Evolutionary conservation across 1,140 invertebrate genomes (phyloP).

Genomic region (Papilio glaucus): DNA sequence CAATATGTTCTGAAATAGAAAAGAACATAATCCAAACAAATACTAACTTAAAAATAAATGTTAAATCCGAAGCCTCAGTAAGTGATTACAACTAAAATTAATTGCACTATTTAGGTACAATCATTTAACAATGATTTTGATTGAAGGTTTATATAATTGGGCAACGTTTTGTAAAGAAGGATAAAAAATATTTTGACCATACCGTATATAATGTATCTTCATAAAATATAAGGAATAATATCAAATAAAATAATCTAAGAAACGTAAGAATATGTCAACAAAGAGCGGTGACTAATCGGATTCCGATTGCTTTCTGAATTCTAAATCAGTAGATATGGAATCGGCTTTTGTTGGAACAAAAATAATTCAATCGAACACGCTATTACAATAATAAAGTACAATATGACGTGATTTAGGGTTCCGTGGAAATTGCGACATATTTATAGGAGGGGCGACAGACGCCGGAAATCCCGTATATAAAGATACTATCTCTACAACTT

Average conservation of each 20-base stretch:
- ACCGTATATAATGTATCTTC: too few relatives aligned
- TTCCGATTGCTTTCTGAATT: slow-evolving; percentile 29
- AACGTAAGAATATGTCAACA: background rate
- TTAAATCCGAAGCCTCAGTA: too few relatives aligned
- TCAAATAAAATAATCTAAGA: slow-evolving; percentile 16
- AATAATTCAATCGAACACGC: slow-evolving; percentile 28
- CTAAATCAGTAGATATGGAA: slow-evolving; percentile 23
- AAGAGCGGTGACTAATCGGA: slow-evolving; percentile 4
- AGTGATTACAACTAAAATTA: too few relatives aligned
- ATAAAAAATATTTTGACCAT: too few relatives aligned
- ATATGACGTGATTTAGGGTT: slow-evolving; percentile 58
- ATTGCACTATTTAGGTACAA: too few relatives aligned
- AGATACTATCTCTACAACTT: slow-evolving; percentile 70
- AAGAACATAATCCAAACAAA: too few relatives aligned
- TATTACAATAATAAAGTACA: slow-evolving; percentile 40
- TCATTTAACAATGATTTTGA: too few relatives aligned
- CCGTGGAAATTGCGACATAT: slow-evolving; percentile 66
- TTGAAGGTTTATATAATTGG: too few relatives aligned
- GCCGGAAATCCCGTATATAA: slow-evolving; percentile 78
- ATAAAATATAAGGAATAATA: background rate
- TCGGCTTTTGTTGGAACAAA: slow-evolving; percentile 29
- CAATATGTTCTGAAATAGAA: too few relatives aligned
- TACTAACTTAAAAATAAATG: too few relatives aligned
- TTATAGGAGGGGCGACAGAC: slow-evolving; percentile 54
- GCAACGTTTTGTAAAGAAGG: too few relatives aligned